Evolutionary conservation across 2,113 vertebrate species (phyloP).

Genomic region (Dolichallabes microphthalmus): DNA sequence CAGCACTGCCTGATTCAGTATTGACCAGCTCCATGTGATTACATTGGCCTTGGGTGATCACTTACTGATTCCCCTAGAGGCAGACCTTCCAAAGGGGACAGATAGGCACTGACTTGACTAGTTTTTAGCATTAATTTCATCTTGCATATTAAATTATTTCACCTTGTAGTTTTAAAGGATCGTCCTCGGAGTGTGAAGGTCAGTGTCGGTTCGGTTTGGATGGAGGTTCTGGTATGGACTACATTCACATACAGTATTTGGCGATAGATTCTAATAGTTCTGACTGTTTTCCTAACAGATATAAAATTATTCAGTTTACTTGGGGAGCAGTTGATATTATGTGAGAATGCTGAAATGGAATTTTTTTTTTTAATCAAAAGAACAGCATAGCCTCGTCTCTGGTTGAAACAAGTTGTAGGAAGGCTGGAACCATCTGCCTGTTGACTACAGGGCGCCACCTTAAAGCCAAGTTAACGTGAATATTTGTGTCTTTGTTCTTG

Average conservation of each 20-base stretch:
- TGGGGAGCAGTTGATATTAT: background rate
- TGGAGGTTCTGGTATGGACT: background rate
- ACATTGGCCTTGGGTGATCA: constrained; percentile 52
- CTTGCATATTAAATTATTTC: constrained; percentile 18
- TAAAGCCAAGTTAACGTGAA: constrained; percentile 47
- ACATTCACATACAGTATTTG: background rate
- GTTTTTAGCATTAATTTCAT: constrained; percentile 29
- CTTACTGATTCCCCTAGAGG: constrained; percentile 50
- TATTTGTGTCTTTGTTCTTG: constrained; percentile 38
- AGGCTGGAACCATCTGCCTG: constrained; percentile 57
- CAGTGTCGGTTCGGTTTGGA: background rate
- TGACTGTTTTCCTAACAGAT: background rate
- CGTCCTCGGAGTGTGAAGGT: constrained; percentile 1
- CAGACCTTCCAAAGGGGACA: constrained; percentile 18
- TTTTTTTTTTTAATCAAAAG: constrained; percentile 23
- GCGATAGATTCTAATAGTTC: background rate
- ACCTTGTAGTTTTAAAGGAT: constrained; percentile 10
- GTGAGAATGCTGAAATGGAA: background rate
- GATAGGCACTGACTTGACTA: constrained; percentile 26
- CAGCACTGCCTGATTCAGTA: constrained; percentile 73
- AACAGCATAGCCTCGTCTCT: background rate
- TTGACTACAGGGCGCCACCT: constrained; percentile 59
- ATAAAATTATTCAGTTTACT: background rate
- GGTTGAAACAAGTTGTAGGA: constrained; percentile 58
- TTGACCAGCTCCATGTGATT: constrained; percentile 71